Conservation (phyloP, 1,140 invertebrate genomes). For the Aphaenogaster floridana region DNA sequence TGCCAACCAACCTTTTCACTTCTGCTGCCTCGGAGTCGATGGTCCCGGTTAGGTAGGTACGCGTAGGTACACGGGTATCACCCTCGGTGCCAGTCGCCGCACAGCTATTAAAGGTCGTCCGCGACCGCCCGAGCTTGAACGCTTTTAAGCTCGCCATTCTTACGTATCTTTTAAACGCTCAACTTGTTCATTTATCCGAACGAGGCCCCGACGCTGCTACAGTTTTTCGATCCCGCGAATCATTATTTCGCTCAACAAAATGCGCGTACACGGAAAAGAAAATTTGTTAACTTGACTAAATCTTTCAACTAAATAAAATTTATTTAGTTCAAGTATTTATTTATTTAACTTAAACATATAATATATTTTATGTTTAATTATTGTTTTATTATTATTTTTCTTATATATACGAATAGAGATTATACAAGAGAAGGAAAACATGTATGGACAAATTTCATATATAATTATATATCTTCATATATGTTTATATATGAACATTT, state of each 20-base stretch:
- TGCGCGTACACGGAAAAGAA: no score
- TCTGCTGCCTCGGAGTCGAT: conserved; percentile 58
- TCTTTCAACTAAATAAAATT: no score
- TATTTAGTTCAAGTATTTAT: no score
- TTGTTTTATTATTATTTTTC: no score
- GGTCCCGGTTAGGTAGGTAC: conserved; percentile 62
- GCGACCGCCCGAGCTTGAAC: not conserved
- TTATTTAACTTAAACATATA: no score
- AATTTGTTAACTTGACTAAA: no score
- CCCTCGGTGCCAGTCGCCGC: conserved; percentile 84
- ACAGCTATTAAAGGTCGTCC: conserved; percentile 79
- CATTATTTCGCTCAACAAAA: not conserved
- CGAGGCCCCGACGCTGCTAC: not conserved
- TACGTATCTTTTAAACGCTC: conserved; percentile 11
- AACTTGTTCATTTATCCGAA: not conserved
- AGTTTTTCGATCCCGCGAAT: not conserved
- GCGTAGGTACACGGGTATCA: conserved; percentile 80
- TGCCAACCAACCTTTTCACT: conserved; percentile 74
- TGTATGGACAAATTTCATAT: no score
- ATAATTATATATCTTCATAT: no score
- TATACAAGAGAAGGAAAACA: no score
- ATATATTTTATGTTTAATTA: no score
- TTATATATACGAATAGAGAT: no score
- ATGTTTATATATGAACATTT: no score
- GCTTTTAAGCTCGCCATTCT: not conserved